Evolutionary conservation across 2,888 invertebrate species (phyloP), one percentile per base, ranked within the genome.

Genomic region (Mycalesis mineus): DNA sequence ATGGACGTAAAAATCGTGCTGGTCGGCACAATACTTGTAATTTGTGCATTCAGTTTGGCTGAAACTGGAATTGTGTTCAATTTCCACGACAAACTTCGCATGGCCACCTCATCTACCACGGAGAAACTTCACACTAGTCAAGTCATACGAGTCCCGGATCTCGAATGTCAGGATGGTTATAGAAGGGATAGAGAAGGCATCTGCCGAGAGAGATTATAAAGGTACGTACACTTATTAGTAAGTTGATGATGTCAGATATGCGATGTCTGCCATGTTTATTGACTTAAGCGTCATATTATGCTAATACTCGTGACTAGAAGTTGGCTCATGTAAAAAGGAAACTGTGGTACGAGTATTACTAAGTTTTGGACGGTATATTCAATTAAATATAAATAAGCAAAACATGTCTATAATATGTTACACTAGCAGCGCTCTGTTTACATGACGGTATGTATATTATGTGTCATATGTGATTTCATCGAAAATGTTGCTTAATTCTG

Each of bases 81-180:
- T 66, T 77, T 74, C 60, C 76, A 71, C 15, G 80, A 82, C 0
- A 82, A 79, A 62, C 67, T 80, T 17, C 68, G 70, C 13, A 65
- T 66, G 62, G 72, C 74, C 7, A 65, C 69, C n/a, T 64, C 70
- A 5, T 67, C 65, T 9, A 68, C 69, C 4, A 65, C 70, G 2
- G 66, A 67, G 54, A 64, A 53, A 41, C 48, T 75, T 44, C 62
- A 76, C 54, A 64, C 71, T 39, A 62, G 79, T 55, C 82, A 84
- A 74, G 74, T 86, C 53, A 85, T 86, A 63, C 71, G 79, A 68
- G 73, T 86, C 15, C 86, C 82, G 7, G 75, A 76, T 33, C 62
- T 84, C 29, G 66, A 68, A 54, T 86, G 86, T 53, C 73, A 70
- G 4, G 60, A 65, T 3, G 78, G 80, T 6, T 70, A 75, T 51